Conservation (phyloP, 2,113 vertebrate species). For the Microtus ochrogaster region DNA sequence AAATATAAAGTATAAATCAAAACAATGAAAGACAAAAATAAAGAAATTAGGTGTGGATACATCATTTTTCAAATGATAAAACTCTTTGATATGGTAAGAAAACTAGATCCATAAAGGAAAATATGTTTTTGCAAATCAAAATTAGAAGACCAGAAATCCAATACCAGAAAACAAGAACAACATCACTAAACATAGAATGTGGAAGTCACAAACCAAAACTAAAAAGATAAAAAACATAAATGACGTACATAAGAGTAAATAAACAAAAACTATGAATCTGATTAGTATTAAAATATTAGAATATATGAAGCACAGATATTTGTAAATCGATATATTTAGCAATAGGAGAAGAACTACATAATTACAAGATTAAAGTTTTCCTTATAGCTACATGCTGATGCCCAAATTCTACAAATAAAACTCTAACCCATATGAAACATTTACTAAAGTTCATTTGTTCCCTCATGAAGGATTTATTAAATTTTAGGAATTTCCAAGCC, state of each 20-base stretch:
- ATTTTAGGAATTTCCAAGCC: slow-evolving; percentile 19
- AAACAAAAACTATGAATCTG: background rate
- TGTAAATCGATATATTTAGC: slow-evolving; percentile 7
- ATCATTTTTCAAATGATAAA: background rate
- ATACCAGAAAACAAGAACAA: slow-evolving; percentile 28
- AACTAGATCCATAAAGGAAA: background rate
- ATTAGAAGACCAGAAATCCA: slow-evolving; percentile 10
- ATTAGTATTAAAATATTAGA: slow-evolving; percentile 18
- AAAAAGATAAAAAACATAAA: background rate
- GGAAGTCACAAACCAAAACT: background rate
- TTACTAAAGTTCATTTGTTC: slow-evolving; percentile 32
- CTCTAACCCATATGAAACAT: slow-evolving; percentile 34
- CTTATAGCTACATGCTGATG: background rate
- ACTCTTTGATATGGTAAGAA: background rate
- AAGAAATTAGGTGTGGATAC: background rate
- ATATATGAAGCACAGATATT: background rate
- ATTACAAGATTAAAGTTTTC: slow-evolving; percentile 9
- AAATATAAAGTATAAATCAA: slow-evolving; percentile 45
- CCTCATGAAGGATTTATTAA: slow-evolving; percentile 35
- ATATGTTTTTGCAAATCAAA: background rate
- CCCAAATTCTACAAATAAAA: slow-evolving; percentile 23
- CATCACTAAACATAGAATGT: background rate
- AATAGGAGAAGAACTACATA: background rate
- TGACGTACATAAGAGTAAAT: background rate
- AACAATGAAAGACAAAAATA: slow-evolving; percentile 13